Percentiles rank a stretch among this genome's conserved stretches.
These are phyloP conservation scores for Cotesia typhae DNA, from an alignment of 1,140 invertebrate genomes.

Conservation along the genomic window DNA sequence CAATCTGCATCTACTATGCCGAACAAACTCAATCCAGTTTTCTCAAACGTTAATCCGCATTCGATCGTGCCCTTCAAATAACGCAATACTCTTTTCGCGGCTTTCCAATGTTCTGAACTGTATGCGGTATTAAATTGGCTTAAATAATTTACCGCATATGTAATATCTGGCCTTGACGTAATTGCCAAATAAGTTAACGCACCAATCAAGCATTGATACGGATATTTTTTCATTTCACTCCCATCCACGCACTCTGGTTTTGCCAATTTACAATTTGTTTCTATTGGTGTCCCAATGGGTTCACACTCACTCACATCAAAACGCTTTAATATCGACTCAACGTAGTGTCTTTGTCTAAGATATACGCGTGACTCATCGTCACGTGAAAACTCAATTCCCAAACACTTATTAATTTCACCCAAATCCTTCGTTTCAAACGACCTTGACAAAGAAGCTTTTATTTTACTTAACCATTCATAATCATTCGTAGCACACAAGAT, in stretches of 20 bases:
- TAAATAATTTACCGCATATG: conserved; percentile 50
- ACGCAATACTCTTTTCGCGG: conserved; percentile 46
- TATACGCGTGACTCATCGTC: no score
- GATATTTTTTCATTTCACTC: conserved; percentile 23
- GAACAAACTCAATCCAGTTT: no score
- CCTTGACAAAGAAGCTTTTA: conserved; percentile 25
- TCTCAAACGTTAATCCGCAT: no score
- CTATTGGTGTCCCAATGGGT: conserved; percentile 44
- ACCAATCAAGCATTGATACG: conserved; percentile 51
- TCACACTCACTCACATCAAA: conserved; percentile 50
- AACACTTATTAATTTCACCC: conserved; percentile 24
- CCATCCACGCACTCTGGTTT: conserved; percentile 10
- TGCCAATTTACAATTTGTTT: conserved; percentile 37
- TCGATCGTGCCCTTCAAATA: conserved; percentile 44
- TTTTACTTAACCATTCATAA: no score
- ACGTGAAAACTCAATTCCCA: conserved; percentile 34
- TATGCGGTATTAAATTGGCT: conserved; percentile 47
- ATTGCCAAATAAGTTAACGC: conserved; percentile 53
- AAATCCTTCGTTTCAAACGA: conserved; percentile 38
- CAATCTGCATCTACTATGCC: conserved; percentile 28
- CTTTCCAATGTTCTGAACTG: conserved; percentile 43
- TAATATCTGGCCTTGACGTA: conserved; percentile 57
- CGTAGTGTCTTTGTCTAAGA: conserved; percentile 33
- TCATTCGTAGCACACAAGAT: no score
- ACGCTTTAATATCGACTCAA: conserved; percentile 38